Percentiles rank a stretch among this genome's conserved stretches.
phyloP scores from a whole-genome alignment of 1,140 invertebrate species.

The Pteromalus puparum region DNA sequence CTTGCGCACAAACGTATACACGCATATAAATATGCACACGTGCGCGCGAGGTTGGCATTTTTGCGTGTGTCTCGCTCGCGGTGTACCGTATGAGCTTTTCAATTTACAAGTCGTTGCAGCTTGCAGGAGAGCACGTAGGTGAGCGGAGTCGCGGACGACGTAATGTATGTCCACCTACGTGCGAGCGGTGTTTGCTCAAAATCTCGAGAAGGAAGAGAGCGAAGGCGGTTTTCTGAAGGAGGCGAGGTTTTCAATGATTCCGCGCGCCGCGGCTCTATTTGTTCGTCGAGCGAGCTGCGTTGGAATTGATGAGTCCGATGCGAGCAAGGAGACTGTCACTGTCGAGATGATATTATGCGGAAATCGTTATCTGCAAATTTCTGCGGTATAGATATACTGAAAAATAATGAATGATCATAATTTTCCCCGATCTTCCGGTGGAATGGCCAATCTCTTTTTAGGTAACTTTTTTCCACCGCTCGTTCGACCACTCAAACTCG shows the following conservation, averaged over 20 bases:
- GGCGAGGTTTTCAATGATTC: no score
- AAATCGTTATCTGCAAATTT: no score
- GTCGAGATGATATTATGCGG: neutral
- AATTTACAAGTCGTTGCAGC: conserved; percentile 12
- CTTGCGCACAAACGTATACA: neutral
- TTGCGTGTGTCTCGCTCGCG: neutral
- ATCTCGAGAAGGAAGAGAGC: conserved; percentile 56
- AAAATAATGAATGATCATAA: no score
- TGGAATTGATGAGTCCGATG: neutral
- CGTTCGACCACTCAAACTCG: no score
- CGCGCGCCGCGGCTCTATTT: neutral
- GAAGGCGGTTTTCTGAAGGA: neutral
- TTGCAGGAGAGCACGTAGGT: neutral
- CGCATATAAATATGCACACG: no score
- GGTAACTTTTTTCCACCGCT: no score
- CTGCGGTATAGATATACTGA: no score
- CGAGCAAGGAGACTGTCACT: neutral
- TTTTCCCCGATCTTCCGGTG: no score
- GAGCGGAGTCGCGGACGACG: neutral
- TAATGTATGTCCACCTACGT: conserved; percentile 48
- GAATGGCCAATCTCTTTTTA: no score
- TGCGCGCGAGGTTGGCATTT: neutral
- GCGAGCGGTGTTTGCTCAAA: conserved; percentile 60
- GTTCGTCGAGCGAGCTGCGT: neutral
- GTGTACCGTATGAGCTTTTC: conserved; percentile 8